Conservation (phyloP, 2,888 invertebrate species). For the Minunthozetes semirufus region DNA sequence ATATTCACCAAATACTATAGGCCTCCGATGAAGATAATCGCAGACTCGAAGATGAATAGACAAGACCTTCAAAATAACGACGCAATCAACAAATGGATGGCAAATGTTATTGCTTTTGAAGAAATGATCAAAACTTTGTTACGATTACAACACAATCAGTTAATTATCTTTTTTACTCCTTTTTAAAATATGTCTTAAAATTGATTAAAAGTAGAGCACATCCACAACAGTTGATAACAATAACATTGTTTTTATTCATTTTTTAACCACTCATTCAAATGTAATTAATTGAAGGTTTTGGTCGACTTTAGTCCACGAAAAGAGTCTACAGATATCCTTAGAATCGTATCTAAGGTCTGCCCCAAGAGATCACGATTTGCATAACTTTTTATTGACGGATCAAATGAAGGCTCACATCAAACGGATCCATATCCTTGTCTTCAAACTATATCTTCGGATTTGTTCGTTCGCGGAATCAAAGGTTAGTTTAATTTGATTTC, state of each 20-base stretch:
- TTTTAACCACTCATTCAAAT: conserved; percentile 45
- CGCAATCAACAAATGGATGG: not conserved
- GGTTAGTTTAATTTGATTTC: conserved; percentile 49
- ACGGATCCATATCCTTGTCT: conserved; percentile 55
- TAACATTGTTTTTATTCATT: not conserved
- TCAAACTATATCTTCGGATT: conserved; percentile 66
- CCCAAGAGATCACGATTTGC: conserved; percentile 59
- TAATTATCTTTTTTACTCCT: not conserved
- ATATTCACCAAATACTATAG: not conserved
- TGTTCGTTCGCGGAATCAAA: conserved; percentile 70
- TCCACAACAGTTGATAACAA: not conserved
- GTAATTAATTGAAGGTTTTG: conserved; percentile 43
- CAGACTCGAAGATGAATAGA: not conserved
- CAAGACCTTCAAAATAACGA: not conserved
- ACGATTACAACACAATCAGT: not conserved
- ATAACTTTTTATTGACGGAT: conserved; percentile 48
- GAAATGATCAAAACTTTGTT: conserved; percentile 1
- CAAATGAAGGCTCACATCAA: conserved; percentile 57
- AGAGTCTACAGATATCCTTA: conserved; percentile 58
- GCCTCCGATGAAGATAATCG: conserved; percentile 8
- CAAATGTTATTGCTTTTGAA: not conserved
- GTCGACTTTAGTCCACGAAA: conserved; percentile 59
- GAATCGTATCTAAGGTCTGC: conserved; percentile 68
- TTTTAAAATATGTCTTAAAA: not conserved
- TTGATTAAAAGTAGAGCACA: not conserved